These are phyloP conservation scores for Pollenia griseotomentosa DNA, from an alignment of 2,888 invertebrate species.

Conservation along the genomic window DNA sequence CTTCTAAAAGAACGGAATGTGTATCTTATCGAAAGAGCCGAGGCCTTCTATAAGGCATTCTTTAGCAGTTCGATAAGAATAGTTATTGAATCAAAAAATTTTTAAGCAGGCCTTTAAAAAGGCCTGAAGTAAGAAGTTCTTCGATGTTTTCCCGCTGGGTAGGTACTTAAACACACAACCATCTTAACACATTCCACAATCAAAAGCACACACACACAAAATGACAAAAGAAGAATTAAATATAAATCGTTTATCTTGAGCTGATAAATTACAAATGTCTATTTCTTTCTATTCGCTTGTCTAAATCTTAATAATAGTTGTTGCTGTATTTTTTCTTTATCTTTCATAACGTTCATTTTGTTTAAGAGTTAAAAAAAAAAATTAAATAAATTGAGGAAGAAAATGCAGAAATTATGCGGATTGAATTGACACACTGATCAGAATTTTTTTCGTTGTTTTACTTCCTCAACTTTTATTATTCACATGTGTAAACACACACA, in stretches of 20 bases:
- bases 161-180: neutral
- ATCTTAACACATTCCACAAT: neutral
- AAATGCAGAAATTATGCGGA: slow-evolving; percentile 67
- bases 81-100: too few relatives aligned
- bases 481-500: slow-evolving; percentile 28
- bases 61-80: too few relatives aligned
- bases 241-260: slow-evolving; percentile 58
- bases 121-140: too few relatives aligned
- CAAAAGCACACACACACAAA: slow-evolving; percentile 4
- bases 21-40: too few relatives aligned
- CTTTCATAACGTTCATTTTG: slow-evolving; percentile 23
- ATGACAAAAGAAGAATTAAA: slow-evolving; percentile 47
- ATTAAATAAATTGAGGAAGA: slow-evolving; percentile 41
- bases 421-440: slow-evolving; percentile 62
- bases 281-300: slow-evolving; percentile 24
- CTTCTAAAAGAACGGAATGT: too few relatives aligned
- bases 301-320: slow-evolving; percentile 42
- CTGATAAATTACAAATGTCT: slow-evolving; percentile 58
- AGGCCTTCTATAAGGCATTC: too few relatives aligned
- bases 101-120: too few relatives aligned
- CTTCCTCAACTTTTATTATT: slow-evolving; percentile 16
- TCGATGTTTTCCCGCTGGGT: too few relatives aligned
- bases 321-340: neutral
- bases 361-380: slow-evolving; percentile 10
- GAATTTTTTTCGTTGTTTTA: neutral